Conservation (phyloP, 2,113 vertebrate genomes). For the Rhynchomys soricoides region DNA sequence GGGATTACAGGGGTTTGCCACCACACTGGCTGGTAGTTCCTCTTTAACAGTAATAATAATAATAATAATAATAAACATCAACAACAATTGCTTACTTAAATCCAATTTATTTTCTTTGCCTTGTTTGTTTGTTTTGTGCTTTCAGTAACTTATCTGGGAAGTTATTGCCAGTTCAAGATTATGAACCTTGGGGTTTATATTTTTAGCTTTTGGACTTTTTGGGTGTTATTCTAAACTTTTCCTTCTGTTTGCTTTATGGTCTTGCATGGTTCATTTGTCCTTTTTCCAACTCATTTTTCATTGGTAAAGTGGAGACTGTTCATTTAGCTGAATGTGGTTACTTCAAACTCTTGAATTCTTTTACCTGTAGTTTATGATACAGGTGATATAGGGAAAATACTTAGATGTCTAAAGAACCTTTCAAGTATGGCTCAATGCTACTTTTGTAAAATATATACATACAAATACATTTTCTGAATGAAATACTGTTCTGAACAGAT, state of each 20-base stretch:
- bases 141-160: background rate
- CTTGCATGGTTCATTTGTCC: constrained; percentile 8
- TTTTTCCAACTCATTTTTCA: constrained; percentile 8
- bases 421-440: background rate
- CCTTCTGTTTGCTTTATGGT: constrained; percentile 26
- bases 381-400: background rate
- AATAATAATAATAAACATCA: background rate
- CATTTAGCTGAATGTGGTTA: background rate
- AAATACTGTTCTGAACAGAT: background rate
- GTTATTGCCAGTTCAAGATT: background rate
- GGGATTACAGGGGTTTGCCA: background rate
- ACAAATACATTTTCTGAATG: background rate
- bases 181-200: constrained; percentile 25
- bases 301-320: background rate
- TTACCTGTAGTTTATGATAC: background rate
- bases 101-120: background rate
- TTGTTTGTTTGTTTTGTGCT: background rate
- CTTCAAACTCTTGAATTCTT: background rate
- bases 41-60: background rate
- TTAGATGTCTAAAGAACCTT: background rate
- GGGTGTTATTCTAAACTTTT: background rate
- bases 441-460: background rate
- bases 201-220: constrained; percentile 21
- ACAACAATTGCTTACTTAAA: background rate
- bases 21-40: background rate